Percentiles rank a stretch among this genome's conserved stretches.
Conservation (phyloP, 2,888 invertebrate species). For the Hypercompe scribonia region DNA sequence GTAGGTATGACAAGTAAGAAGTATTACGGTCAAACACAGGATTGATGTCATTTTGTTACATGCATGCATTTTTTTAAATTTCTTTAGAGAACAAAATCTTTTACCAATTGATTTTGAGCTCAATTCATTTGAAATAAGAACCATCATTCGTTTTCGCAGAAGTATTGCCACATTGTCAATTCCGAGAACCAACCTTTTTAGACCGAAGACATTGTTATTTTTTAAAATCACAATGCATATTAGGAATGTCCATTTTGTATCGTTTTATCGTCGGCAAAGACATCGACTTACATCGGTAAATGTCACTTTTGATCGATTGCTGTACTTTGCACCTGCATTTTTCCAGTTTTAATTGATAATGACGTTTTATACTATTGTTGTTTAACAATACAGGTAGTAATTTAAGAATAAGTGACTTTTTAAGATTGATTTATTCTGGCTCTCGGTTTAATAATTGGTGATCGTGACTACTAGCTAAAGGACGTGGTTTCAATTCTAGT, state of each 20-base stretch:
- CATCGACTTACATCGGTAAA: conserved; percentile 64
- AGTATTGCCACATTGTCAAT: conserved; percentile 29
- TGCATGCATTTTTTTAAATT: conserved; percentile 54
- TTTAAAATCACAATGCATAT: conserved; percentile 79
- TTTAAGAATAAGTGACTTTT: background rate
- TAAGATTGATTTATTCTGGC: background rate
- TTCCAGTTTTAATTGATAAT: conserved; percentile 51
- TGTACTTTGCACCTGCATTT: conserved; percentile 71
- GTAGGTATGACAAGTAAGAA: conserved; percentile 46
- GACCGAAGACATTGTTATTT: conserved; percentile 67
- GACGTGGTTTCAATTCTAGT: too few relatives aligned
- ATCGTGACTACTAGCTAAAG: too few relatives aligned
- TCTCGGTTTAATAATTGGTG: too few relatives aligned
- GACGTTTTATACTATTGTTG: conserved; percentile 18
- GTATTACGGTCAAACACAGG: conserved; percentile 63
- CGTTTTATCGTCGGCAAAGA: conserved; percentile 67
- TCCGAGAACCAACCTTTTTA: conserved; percentile 66
- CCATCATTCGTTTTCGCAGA: background rate
- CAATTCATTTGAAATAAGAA: conserved; percentile 7
- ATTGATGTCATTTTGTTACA: conserved; percentile 74
- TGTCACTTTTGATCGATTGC: conserved; percentile 81
- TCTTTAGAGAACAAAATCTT: background rate
- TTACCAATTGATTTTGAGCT: conserved; percentile 21
- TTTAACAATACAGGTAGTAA: background rate
- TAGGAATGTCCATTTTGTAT: conserved; percentile 82